A percentile compares a stretch with the other conserved stretches of the same genome.
Evolutionary conservation across 2,888 invertebrate genomes (phyloP).

Genomic region (Lycocerus yunnanus): DNA sequence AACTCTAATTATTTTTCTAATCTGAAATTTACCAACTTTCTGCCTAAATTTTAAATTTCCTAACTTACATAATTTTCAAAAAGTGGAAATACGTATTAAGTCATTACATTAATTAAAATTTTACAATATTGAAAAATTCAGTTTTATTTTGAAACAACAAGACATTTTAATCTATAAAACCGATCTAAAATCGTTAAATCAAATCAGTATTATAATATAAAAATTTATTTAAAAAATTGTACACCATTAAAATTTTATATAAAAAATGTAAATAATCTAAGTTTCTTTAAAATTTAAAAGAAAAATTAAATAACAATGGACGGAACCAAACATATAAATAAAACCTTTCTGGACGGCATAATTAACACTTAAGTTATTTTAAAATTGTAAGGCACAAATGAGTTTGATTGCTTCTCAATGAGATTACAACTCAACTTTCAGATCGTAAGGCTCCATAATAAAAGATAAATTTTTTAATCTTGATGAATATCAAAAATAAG

Average conservation of each 20-base stretch:
- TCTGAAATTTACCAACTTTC: no score
- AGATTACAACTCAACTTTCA: neutral
- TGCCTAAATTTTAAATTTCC: no score
- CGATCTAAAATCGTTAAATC: no score
- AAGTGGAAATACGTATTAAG: no score
- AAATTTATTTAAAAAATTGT: neutral
- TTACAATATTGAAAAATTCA: no score
- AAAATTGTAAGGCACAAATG: neutral
- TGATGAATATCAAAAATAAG: neutral
- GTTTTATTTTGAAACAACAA: no score
- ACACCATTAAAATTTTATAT: neutral
- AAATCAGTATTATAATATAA: neutral
- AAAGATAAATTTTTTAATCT: neutral
- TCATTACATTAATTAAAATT: no score
- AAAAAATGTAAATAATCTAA: neutral
- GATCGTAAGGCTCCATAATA: neutral
- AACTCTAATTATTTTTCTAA: no score
- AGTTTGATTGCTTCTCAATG: neutral
- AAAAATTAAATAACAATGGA: neutral
- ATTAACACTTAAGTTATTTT: neutral
- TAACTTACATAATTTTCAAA: no score
- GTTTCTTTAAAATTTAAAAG: neutral
- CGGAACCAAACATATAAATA: neutral
- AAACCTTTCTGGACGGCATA: neutral
- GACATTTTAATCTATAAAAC: no score